phyloP scores from a whole-genome alignment of 2,888 invertebrate genomes.

The Andricus curvator region DNA sequence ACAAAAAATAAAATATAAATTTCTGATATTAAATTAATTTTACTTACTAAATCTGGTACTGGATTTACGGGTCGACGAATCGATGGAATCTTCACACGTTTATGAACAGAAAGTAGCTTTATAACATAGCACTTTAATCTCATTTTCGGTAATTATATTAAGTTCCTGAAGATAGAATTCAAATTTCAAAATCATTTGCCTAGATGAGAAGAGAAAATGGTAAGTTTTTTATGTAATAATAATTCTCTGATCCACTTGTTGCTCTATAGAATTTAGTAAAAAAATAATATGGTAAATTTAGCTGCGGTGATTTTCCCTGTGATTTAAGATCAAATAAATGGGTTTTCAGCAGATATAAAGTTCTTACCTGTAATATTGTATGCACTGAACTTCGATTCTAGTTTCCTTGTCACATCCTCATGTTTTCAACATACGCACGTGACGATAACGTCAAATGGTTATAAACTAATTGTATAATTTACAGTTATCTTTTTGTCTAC shows the following conservation, averaged over 20 bases:
- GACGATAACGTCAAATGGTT: not conserved
- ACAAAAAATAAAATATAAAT: not conserved
- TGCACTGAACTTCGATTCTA: conserved; percentile 21
- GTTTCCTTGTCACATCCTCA: not conserved
- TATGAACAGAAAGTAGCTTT: not conserved
- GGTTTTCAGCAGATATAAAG: not conserved
- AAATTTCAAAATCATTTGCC: not conserved
- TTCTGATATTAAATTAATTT: not conserved
- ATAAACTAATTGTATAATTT: not conserved
- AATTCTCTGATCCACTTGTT: not conserved
- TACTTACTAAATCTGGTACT: conserved; percentile 14
- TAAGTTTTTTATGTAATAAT: no score
- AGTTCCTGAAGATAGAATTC: not conserved
- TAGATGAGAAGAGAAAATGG: no score
- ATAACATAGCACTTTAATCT: not conserved
- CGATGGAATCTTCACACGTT: not conserved
- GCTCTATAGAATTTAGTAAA: not conserved
- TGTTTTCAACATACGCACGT: not conserved
- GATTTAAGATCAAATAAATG: not conserved
- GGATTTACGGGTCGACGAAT: not conserved
- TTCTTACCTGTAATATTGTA: conserved; percentile 17
- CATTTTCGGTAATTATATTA: not conserved
- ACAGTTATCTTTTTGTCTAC: not conserved
- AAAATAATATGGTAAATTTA: not conserved
- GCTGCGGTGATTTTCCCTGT: not conserved